Conservation (phyloP, 2,797 vertebrate genomes). For the Pristis pectinata region DNA sequence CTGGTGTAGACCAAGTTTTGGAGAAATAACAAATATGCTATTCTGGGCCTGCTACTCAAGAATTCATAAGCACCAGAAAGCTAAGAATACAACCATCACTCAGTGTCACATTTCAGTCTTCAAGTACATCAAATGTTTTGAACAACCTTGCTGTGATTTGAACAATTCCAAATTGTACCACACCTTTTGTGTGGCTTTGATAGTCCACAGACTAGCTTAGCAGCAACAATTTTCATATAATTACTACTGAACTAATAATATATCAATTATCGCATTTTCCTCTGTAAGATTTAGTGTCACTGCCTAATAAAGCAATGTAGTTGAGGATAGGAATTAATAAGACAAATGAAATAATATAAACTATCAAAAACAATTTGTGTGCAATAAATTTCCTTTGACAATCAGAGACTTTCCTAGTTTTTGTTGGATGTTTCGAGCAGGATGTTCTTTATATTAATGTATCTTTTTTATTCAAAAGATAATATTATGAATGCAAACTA, state of each 20-base stretch:
- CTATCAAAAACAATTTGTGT: not conserved
- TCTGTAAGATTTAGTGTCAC: not conserved
- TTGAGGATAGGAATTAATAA: not conserved
- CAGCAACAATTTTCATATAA: not conserved
- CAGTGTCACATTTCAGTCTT: not conserved
- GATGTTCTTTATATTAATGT: not conserved
- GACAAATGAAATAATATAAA: not conserved
- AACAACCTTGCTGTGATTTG: not conserved
- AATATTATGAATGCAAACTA: not conserved
- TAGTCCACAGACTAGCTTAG: not conserved
- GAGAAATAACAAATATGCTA: not conserved
- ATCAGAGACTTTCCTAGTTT: not conserved
- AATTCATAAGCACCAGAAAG: conserved; percentile 1
- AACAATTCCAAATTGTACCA: not conserved
- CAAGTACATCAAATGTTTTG: not conserved
- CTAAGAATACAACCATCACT: not conserved
- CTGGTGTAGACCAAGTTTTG: not conserved
- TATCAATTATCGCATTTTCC: not conserved
- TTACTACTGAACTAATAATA: not conserved
- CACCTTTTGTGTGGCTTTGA: not conserved
- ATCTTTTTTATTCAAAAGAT: not conserved
- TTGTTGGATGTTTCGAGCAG: not conserved
- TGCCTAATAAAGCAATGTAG: not conserved
- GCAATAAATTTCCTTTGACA: not conserved
- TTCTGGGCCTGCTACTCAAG: not conserved